phyloP scores from a whole-genome alignment of 2,888 invertebrate genomes.

The Drosophila pullipes region DNA sequence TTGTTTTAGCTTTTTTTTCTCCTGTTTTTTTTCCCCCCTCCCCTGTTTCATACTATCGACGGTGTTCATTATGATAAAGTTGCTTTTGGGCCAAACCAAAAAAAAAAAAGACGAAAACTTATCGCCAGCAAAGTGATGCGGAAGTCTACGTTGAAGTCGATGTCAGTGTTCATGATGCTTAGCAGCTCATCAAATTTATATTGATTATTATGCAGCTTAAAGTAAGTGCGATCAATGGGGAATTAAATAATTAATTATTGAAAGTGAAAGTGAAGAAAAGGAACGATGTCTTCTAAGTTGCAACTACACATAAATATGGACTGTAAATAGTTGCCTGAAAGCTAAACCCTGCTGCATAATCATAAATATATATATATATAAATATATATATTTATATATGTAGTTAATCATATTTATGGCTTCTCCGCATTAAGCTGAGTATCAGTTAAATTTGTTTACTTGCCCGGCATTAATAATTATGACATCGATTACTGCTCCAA shows the following conservation, averaged over 20 bases:
- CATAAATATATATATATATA: not conserved
- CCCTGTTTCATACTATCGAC: constrained; percentile 10
- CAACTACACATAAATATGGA: not conserved
- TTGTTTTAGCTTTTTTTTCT: not conserved
- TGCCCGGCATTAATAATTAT: not conserved
- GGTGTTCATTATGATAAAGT: constrained; percentile 56
- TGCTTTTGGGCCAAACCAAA: constrained; percentile 26
- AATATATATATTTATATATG: too few species aligned
- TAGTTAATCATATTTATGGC: not conserved
- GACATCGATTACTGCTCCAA: constrained; percentile 15
- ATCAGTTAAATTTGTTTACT: not conserved
- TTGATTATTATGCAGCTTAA: constrained; percentile 34
- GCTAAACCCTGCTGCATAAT: not conserved
- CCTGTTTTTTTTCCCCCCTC: constrained; percentile 3
- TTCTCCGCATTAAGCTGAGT: not conserved
- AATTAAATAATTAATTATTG: constrained; percentile 39
- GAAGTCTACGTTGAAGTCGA: constrained; percentile 7
- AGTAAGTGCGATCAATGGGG: constrained; percentile 16
- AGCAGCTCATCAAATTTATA: constrained; percentile 52
- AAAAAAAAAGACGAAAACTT: constrained; percentile 23
- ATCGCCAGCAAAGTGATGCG: constrained; percentile 23
- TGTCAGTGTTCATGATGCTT: constrained; percentile 6
- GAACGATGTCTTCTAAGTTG: not conserved
- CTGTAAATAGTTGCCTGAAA: not conserved
- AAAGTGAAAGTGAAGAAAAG: not conserved